Evolutionary conservation across 1,140 invertebrate genomes (phyloP).

Genomic region (Drosophila cardini): DNA sequence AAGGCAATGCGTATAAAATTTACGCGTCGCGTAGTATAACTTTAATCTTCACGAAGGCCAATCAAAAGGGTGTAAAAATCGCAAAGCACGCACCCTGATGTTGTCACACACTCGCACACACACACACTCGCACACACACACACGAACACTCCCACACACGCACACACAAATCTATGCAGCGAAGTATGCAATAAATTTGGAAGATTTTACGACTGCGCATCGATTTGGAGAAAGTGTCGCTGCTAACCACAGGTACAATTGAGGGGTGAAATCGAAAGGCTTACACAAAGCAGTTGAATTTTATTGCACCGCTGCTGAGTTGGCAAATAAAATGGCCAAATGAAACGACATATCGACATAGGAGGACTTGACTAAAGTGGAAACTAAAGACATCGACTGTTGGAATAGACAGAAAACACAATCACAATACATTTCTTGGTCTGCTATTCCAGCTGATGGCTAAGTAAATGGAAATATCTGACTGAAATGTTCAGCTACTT

Average conservation of each 20-base stretch:
- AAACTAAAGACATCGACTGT: constrained; percentile 10
- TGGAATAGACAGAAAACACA: neutral
- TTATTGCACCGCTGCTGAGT: constrained; percentile 67
- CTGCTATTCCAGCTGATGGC: constrained; percentile 17
- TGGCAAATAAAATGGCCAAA: constrained; percentile 28
- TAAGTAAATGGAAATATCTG: constrained; percentile 44
- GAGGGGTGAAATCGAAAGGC: constrained; percentile 52
- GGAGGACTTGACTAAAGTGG: constrained; percentile 20
- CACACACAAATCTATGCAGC: constrained; percentile 19
- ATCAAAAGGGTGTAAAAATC: constrained; percentile 70
- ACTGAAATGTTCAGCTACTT: constrained; percentile 59
- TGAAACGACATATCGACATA: constrained; percentile 19
- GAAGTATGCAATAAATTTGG: constrained; percentile 78
- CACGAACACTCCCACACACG: neutral
- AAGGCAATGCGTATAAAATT: constrained; percentile 49
- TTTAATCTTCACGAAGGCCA: constrained; percentile 65
- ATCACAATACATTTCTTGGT: constrained; percentile 23
- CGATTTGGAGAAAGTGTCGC: constrained; percentile 57
- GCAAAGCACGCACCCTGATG: constrained; percentile 17
- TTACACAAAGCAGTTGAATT: constrained; percentile 67
- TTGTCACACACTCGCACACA: constrained; percentile 2
- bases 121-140: constrained; percentile 17
- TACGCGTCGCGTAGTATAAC: constrained; percentile 64
- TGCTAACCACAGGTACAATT: constrained; percentile 65
- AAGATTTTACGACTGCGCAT: constrained; percentile 70